phyloP scores from a whole-genome alignment of 2,888 invertebrate species.

The Cepaea hortensis region DNA sequence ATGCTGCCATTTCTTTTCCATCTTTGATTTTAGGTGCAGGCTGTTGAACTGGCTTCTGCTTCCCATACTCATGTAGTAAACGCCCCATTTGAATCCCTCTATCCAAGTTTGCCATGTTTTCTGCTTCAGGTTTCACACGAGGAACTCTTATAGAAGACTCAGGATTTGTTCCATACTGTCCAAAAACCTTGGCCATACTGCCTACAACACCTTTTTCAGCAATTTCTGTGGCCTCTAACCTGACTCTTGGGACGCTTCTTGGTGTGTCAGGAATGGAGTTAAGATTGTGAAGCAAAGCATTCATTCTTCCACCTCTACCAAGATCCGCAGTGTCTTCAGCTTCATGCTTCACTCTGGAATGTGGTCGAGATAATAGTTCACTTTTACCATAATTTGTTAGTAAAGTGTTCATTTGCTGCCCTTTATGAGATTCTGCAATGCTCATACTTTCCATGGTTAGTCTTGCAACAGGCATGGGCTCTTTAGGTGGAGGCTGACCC shows the following conservation, averaged over 20 bases:
- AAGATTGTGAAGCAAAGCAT: constrained; percentile 42
- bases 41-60: constrained; percentile 55
- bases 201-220: constrained; percentile 63
- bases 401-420: constrained; percentile 48
- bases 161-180: constrained; percentile 63
- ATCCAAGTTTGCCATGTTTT: constrained; percentile 61
- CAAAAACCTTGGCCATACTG: constrained; percentile 64
- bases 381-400: constrained; percentile 45
- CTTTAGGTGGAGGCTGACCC: constrained; percentile 61
- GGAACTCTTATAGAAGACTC: constrained; percentile 61
- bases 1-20: constrained; percentile 60
- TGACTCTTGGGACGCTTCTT: constrained; percentile 58
- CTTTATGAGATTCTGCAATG: constrained; percentile 64
- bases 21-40: constrained; percentile 64
- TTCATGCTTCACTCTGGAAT: constrained; percentile 65
- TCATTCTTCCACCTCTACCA: constrained; percentile 58
- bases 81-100: constrained; percentile 64
- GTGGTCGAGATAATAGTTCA: constrained; percentile 48
- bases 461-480: constrained; percentile 55
- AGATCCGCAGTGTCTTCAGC: constrained; percentile 65
- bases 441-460: constrained; percentile 51
- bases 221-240: constrained; percentile 61
- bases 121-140: constrained; percentile 64
- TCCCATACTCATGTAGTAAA: constrained; percentile 64
- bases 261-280: constrained; percentile 46